phyloP scores from a whole-genome alignment of 2,113 vertebrate genomes.

The Syrrhaptes paradoxus region DNA sequence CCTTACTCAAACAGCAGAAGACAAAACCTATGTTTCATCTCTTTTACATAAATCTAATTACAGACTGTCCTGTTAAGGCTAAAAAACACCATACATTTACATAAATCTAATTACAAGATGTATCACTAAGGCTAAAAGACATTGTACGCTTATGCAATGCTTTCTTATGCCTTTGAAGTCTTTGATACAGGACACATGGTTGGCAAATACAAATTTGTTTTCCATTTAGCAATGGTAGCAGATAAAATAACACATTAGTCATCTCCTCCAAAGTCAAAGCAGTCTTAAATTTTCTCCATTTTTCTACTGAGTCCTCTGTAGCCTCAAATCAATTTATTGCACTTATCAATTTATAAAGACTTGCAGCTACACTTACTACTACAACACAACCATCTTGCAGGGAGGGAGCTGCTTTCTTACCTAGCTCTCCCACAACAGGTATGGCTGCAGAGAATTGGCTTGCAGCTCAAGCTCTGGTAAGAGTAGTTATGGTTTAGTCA shows the following conservation, averaged over 20 bases:
- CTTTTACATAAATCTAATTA: conserved; percentile 69
- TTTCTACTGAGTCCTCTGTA: background rate
- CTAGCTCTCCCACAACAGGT: background rate
- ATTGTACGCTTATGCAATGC: background rate
- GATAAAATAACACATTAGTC: background rate
- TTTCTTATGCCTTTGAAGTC: background rate
- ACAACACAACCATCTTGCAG: background rate
- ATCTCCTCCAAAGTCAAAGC: background rate
- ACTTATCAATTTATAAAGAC: background rate
- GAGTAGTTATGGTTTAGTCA: background rate
- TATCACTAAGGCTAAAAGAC: conserved; percentile 35
- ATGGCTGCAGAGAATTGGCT: rapidly evolving
- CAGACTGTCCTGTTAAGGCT: conserved; percentile 28
- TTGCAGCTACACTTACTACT: background rate
- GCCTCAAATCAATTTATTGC: background rate
- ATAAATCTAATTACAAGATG: conserved; percentile 55
- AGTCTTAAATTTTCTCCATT: background rate
- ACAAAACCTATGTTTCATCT: conserved; percentile 34
- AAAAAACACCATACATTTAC: conserved; percentile 48
- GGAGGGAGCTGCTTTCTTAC: background rate
- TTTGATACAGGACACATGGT: background rate
- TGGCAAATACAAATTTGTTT: conserved; percentile 5
- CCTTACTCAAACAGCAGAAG: conserved; percentile 46
- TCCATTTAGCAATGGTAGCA: background rate
- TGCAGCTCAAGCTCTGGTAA: background rate